phyloP scores from a whole-genome alignment of 2,113 vertebrate species.

The Catagonus wagneri region DNA sequence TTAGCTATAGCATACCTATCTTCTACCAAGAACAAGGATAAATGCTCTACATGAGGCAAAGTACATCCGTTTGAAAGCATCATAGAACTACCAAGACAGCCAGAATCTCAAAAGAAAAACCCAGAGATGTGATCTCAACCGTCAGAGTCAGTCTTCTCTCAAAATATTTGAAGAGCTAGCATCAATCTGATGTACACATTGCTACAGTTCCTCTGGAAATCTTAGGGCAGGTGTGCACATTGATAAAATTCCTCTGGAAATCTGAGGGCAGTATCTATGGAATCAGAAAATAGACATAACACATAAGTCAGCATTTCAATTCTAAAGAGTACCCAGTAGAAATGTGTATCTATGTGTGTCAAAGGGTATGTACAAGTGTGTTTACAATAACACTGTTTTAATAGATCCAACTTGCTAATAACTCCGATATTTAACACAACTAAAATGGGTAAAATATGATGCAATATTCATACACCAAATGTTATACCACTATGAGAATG shows the following conservation, averaged over 20 bases:
- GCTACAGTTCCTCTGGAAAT: background rate
- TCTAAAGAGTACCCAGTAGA: background rate
- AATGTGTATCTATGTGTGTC: background rate
- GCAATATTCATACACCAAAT: background rate
- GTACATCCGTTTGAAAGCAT: constrained; percentile 16
- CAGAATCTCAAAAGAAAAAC: background rate
- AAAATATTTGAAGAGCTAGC: background rate
- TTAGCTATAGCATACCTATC: background rate
- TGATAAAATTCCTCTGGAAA: background rate
- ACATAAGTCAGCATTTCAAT: background rate
- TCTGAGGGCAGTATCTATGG: background rate
- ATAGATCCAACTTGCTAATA: background rate
- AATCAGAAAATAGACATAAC: background rate
- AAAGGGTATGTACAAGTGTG: background rate
- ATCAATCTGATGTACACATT: background rate
- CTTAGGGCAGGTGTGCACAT: background rate
- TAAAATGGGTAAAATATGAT: background rate
- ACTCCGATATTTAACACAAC: background rate
- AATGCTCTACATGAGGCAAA: background rate
- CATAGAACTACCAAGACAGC: background rate
- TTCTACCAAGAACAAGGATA: constrained; percentile 22
- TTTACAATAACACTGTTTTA: background rate
- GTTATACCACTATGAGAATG: background rate
- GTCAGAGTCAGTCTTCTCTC: background rate
- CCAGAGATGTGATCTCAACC: background rate